Percentiles rank a stretch among this genome's conserved stretches.
phyloP scores from a whole-genome alignment of 1,140 invertebrate genomes.

The Drosophila ercepeae region DNA sequence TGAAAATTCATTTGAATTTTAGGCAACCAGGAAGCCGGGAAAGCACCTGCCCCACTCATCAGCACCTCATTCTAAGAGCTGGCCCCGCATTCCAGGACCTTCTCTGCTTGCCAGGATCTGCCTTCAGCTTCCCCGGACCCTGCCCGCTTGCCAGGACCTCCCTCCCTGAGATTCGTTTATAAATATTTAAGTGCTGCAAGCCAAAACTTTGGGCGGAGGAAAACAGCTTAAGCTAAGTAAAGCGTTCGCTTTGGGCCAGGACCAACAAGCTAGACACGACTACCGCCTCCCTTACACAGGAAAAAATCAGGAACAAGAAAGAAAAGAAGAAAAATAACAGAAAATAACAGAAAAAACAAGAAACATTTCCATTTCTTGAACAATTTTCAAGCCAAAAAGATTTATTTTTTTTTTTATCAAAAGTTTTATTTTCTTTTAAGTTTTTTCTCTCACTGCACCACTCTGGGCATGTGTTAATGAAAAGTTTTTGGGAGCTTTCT shows the following conservation, averaged over 20 bases:
- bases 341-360: no score
- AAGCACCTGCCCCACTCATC: conserved; percentile 31
- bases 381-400: no score
- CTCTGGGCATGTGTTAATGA: conserved; percentile 47
- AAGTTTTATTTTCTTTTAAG: conserved; percentile 5
- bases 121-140: not conserved
- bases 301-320: no score
- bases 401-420: no score
- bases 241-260: conserved; percentile 23
- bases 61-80: conserved; percentile 23
- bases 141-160: not conserved
- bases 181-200: conserved; percentile 64
- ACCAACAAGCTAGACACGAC: conserved; percentile 30
- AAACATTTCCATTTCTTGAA: no score
- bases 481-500: conserved; percentile 21
- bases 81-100: no score
- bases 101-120: no score
- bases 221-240: conserved; percentile 57
- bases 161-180: conserved; percentile 39
- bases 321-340: no score
- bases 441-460: conserved; percentile 19
- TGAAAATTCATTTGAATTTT: conserved; percentile 40
- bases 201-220: conserved; percentile 40
- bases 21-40: conserved; percentile 14
- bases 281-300: no score